Evolutionary conservation across 1,140 invertebrate species (phyloP), one percentile per base, ranked within the genome.

Genomic region (Zeugodacus cucurbitae): DNA sequence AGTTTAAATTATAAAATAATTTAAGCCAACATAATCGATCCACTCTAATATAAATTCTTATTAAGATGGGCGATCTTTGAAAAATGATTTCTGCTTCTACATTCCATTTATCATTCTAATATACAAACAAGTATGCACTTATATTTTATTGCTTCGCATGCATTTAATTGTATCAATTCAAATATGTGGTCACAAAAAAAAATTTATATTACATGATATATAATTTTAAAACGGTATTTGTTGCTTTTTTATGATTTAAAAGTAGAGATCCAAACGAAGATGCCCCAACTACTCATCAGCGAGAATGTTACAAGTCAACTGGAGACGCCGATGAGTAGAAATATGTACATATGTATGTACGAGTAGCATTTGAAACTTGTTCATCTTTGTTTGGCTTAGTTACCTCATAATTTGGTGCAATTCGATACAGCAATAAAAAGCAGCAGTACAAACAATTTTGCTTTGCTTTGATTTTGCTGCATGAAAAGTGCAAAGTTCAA

Each of bases 391-490:
- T 48, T 82, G 37, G 74, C n/a, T 82, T 37, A 44, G 20, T 29
- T 82, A 82, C 3, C 74, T 82, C 74, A 48, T 82, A 82, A 82
- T 82, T 82, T 82, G 41, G 74, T 82, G n/a, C 74, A 44, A 82
- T 82, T 82, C 74, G 74, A 4, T 82, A 82, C 74, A 82, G 48
- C 74, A 82, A 48, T 82, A 48, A 82, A 82, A 82, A n/a, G 32
- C 67, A n/a, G 17, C 41, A 74, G 41, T 3, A 22, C 34, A 41
- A 74, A 41, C 1, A 1, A n/a, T 48, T 54, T 26, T 22, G 17
- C 44, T 70, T 37, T 82, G 44, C 74, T 82, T 82, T 82, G 74
- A 82, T 82, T 82, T 48, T 82, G n/a, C n/a, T 48, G 44, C 74
- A 82, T 48, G 74, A 54, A 82, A 82, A 74, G 74, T 41, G 20